Percentiles rank a stretch among this genome's conserved stretches.
These are phyloP conservation scores for Ginglymostoma cirratum DNA, from an alignment of 2,113 vertebrate species.

Conservation along the genomic window DNA sequence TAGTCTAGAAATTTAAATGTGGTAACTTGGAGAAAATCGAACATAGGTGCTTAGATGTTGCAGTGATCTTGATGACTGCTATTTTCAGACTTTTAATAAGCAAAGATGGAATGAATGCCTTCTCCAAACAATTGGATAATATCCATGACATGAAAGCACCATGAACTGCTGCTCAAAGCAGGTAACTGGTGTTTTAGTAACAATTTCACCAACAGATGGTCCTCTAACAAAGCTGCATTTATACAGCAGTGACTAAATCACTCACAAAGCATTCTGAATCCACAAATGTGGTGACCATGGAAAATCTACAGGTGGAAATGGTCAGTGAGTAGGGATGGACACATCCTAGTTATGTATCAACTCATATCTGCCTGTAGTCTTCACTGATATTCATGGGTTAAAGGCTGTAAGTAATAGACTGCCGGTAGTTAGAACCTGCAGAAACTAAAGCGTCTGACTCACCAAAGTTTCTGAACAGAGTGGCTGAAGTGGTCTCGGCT, in stretches of 20 bases:
- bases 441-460: too few relatives aligned
- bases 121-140: neutral
- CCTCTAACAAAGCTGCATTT: neutral
- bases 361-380: neutral
- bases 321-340: too few relatives aligned
- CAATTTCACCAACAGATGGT: neutral
- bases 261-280: neutral
- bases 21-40: neutral
- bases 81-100: neutral
- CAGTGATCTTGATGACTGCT: neutral
- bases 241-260: neutral
- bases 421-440: too few relatives aligned
- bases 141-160: neutral
- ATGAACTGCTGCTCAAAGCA: neutral
- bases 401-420: neutral
- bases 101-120: neutral
- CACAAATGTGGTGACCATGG: too few relatives aligned
- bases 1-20: neutral
- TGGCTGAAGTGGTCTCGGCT: neutral
- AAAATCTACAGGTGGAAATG: too few relatives aligned
- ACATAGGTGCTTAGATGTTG: neutral
- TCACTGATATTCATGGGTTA: neutral
- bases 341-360: too few relatives aligned
- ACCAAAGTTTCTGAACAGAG: neutral
- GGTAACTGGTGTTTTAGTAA: neutral